Percentiles rank a stretch among this genome's conserved stretches.
These are phyloP conservation scores for Chaetophractus vellerosus DNA, from an alignment of 2,797 vertebrate genomes.

Conservation along the genomic window DNA sequence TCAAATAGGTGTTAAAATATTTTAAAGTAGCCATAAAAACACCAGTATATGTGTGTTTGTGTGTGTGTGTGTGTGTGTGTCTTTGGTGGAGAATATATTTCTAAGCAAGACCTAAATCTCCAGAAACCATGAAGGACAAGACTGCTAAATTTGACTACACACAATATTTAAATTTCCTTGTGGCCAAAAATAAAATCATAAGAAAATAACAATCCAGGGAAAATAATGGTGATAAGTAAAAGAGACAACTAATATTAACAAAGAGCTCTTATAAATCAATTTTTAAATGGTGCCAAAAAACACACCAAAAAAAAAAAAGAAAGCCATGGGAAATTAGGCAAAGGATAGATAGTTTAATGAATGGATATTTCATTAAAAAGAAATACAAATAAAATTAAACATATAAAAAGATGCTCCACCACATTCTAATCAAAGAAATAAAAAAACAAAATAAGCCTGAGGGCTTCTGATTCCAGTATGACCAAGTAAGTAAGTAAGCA, in stretches of 20 bases:
- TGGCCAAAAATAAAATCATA: slow-evolving; percentile 25
- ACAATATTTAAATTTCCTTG: slow-evolving; percentile 45
- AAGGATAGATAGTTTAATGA: background rate
- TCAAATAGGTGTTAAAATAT: slow-evolving; percentile 31
- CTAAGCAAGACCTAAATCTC: slow-evolving; percentile 2
- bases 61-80: background rate
- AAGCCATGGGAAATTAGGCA: background rate
- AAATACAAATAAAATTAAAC: background rate
- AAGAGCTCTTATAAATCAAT: too few species aligned
- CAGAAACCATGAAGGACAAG: background rate
- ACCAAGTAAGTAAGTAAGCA: background rate
- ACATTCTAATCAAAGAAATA: slow-evolving; percentile 55
- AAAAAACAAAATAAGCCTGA: slow-evolving; percentile 17
- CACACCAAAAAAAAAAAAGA: background rate
- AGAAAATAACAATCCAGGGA: background rate
- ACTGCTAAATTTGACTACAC: background rate
- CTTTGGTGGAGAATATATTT: slow-evolving; percentile 33
- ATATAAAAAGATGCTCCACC: background rate
- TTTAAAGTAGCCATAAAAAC: slow-evolving; percentile 15
- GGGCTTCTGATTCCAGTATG: background rate
- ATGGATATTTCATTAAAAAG: background rate
- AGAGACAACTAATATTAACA: too few species aligned
- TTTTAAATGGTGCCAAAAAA: too few species aligned
- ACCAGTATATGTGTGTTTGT: background rate
- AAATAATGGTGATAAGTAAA: background rate